Conservation (phyloP, 1,140 invertebrate species). For the Orchesella cincta region DNA sequence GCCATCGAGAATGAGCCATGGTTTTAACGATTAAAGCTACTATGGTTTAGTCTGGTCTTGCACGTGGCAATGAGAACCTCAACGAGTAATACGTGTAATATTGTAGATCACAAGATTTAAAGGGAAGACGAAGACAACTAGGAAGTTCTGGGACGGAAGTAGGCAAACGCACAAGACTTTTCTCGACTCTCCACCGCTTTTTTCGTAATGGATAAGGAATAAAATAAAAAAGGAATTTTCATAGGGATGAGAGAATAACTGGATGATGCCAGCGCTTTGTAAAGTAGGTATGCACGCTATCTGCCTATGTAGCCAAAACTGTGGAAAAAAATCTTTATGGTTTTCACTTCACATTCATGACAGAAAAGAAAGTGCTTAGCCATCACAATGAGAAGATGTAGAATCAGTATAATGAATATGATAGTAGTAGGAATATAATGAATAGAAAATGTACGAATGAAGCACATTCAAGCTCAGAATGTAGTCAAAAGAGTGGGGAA, state of each 20-base stretch:
- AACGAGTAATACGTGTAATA: background rate
- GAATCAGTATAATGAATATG: background rate
- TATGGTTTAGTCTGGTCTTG: background rate
- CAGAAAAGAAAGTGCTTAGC: background rate
- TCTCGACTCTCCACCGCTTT: background rate
- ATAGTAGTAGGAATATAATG: background rate
- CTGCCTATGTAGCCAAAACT: background rate
- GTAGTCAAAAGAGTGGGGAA: background rate
- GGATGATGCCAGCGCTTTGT: background rate
- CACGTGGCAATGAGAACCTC: background rate
- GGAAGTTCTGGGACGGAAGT: background rate
- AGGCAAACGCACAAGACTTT: background rate
- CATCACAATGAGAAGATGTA: background rate
- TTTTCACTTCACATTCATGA: constrained; percentile 11
- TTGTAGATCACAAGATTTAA: constrained; percentile 6
- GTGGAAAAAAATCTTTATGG: constrained; percentile 1
- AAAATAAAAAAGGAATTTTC: background rate
- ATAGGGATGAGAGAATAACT: background rate
- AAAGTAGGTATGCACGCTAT: background rate
- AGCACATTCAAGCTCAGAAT: background rate
- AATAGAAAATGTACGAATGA: background rate
- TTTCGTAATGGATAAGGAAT: no score
- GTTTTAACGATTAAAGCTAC: background rate
- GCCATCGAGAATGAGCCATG: background rate
- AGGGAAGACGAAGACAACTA: background rate